Conservation (phyloP, 2,797 vertebrate species). For the Tiaroga cobitis region DNA sequence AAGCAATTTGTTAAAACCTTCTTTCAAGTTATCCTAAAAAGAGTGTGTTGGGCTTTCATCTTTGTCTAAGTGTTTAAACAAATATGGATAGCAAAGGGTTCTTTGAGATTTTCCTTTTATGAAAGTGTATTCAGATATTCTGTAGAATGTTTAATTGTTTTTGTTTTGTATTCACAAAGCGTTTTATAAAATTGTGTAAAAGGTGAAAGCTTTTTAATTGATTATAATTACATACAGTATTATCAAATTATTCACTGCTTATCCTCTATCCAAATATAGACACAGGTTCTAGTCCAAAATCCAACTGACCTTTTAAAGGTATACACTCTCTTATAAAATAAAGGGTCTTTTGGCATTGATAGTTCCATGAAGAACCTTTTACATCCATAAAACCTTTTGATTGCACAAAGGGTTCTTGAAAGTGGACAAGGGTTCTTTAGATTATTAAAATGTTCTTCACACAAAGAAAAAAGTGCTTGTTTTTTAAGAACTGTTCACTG, state of each 20-base stretch:
- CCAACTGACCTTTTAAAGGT: slow-evolving; percentile 38
- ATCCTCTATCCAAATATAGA: background rate
- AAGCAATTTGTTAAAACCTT: slow-evolving; percentile 70
- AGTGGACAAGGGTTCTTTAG: no score
- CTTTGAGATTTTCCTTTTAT: slow-evolving; percentile 67
- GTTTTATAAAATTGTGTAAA: slow-evolving; percentile 62
- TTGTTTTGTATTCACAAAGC: slow-evolving; percentile 69
- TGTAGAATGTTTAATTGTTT: slow-evolving; percentile 61
- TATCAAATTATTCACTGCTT: background rate
- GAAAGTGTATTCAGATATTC: slow-evolving; percentile 63
- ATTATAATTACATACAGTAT: background rate
- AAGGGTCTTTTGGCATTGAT: background rate
- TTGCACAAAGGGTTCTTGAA: no score
- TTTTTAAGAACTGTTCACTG: background rate
- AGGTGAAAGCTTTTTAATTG: slow-evolving; percentile 31
- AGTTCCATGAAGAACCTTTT: background rate
- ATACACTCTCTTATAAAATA: background rate
- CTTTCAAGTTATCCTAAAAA: slow-evolving; percentile 72
- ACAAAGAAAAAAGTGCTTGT: no score
- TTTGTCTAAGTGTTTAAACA: slow-evolving; percentile 69
- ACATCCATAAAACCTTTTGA: background rate
- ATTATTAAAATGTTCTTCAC: no score
- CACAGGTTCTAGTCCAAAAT: slow-evolving; percentile 56
- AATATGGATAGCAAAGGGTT: slow-evolving; percentile 67
- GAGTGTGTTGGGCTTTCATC: slow-evolving; percentile 73